phyloP scores from a whole-genome alignment of 2,888 invertebrate species.

The Agrochola lychnidis region DNA sequence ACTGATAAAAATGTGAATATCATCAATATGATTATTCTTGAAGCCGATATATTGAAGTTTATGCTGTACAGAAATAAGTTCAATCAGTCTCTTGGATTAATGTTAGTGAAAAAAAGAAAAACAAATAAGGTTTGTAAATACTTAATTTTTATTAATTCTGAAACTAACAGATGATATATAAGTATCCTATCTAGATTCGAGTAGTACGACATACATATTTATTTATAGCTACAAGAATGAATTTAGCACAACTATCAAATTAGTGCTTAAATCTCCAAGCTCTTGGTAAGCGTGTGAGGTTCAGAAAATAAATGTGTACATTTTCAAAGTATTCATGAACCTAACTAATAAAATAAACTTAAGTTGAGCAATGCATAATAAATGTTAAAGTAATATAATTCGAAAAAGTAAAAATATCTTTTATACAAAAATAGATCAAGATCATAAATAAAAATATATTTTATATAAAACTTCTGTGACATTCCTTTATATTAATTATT shows the following conservation, averaged over 20 bases:
- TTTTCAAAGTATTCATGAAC: slow-evolving; percentile 43
- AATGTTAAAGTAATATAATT: slow-evolving; percentile 52
- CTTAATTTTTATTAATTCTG: slow-evolving; percentile 90
- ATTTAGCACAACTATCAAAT: slow-evolving; percentile 80
- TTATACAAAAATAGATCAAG: slow-evolving; percentile 52
- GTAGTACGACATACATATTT: slow-evolving; percentile 84
- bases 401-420: slow-evolving; percentile 39
- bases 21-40: background rate
- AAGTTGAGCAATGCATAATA: slow-evolving; percentile 61
- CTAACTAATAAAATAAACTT: slow-evolving; percentile 59
- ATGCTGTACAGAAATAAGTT: background rate
- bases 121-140: slow-evolving; percentile 86
- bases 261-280: slow-evolving; percentile 56
- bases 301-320: slow-evolving; percentile 38
- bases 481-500: slow-evolving; percentile 22
- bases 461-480: slow-evolving; percentile 44
- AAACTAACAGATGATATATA: slow-evolving; percentile 90
- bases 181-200: slow-evolving; percentile 90
- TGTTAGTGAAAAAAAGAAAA: slow-evolving; percentile 68
- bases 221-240: slow-evolving; percentile 88
- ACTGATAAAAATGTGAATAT: background rate
- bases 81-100: slow-evolving; percentile 1
- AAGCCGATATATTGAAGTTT: background rate
- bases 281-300: slow-evolving; percentile 74
- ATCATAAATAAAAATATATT: slow-evolving; percentile 47